Base-by-base conservation (phyloP, 1,140 invertebrate species). In the Caenorhabditis remanei region DNA sequence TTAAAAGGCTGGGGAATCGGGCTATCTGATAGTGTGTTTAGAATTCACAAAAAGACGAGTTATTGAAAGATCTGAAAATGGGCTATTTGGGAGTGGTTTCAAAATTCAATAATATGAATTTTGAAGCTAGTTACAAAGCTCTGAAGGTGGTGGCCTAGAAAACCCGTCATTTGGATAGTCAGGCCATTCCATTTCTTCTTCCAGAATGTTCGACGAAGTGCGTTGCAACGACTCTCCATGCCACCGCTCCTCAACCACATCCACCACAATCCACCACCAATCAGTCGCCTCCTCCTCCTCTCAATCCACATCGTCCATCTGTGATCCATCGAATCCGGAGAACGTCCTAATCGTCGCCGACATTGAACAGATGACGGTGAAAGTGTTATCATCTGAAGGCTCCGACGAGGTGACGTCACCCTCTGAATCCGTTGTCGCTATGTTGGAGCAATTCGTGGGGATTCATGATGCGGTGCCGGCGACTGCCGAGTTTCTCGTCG, bases 401-500 rank as follows among this genome's bases (percentile, higher is more conserved):
- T 58, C 75, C 11, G 55, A 58, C 43, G 56, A 65, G 56, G 55
- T 90, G 55, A 83, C 63, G 46, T 87, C 75, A 56, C 90, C 89
- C 9, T 90, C 88, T 50, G 90, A 90, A 53, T 88, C 85, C 6
- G 63, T 90, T 40, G 85, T 87, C 14, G 82, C 79, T 7, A 90
- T 90, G 89, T 75, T 90, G 40, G 90, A 90, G 82, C 75, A 90
- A 55, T 90, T 90, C 55, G 85, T 61, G 19, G 87, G 89, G 55
- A 53, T 90, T 46, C 84, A 89, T 53, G 21, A 32, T 53, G 21
- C 65, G 4, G 67, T 58, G 65, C 83, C 55, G 63, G 88, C 83
- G 19, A 85, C 89, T n/a, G 84, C 90, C 40, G 71, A 85, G 63
- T 87, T 90, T 87, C 67, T 90, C 9, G 32, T 90, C 14, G 86